Conservation (phyloP, 2,113 vertebrate species). For the Columbina picui region DNA sequence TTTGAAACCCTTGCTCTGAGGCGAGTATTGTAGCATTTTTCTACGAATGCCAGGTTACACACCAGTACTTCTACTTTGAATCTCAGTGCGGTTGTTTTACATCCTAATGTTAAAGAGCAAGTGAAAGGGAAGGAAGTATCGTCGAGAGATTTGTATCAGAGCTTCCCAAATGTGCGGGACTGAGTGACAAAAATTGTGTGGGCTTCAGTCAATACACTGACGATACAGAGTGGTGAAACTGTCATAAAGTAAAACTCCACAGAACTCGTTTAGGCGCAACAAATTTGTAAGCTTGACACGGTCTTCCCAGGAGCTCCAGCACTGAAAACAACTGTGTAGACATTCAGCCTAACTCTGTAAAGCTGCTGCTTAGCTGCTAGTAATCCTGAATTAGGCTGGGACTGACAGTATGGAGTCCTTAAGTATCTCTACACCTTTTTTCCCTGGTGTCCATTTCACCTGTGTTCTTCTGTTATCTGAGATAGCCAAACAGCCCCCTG, state of each 20-base stretch:
- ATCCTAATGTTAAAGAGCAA: background rate
- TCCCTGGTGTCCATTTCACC: background rate
- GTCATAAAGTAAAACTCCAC: background rate
- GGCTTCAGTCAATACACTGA: background rate
- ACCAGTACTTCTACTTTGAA: background rate
- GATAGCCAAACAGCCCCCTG: background rate
- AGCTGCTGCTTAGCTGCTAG: background rate
- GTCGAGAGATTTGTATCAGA: background rate
- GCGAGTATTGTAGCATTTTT: background rate
- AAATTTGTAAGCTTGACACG: background rate
- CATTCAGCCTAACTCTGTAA: background rate
- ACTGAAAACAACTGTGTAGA: background rate
- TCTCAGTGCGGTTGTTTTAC: background rate
- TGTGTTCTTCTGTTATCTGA: background rate
- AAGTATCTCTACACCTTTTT: background rate
- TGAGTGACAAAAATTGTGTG: background rate
- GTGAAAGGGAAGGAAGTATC: background rate
- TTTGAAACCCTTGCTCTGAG: background rate
- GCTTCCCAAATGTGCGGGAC: background rate
- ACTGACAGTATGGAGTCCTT: background rate
- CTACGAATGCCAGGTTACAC: background rate
- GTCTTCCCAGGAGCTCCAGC: background rate
- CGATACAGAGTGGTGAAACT: fast-evolving
- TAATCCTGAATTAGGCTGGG: background rate
- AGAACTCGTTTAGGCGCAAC: background rate